phyloP scores from a whole-genome alignment of 2,797 vertebrate species.

The Uromys caudimaculatus region DNA sequence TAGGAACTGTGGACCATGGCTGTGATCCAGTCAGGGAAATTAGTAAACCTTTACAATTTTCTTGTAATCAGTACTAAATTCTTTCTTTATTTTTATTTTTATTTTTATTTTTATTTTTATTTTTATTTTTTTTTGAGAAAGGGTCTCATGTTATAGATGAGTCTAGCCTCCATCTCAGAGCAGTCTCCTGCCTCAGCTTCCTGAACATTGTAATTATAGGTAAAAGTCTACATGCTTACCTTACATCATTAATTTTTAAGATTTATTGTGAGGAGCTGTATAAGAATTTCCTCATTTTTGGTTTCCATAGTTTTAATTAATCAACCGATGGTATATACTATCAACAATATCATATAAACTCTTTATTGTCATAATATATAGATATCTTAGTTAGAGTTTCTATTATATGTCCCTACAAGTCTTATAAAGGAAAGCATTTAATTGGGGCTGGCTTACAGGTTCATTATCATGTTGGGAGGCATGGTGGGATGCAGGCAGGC shows the following conservation, averaged over 20 bases:
- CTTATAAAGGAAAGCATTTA: neutral
- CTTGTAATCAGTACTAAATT: neutral
- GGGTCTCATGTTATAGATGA: neutral
- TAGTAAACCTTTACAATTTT: neutral
- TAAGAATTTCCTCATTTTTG: constrained; percentile 1
- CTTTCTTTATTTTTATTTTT: neutral
- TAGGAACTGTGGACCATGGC: neutral
- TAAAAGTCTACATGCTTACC: neutral
- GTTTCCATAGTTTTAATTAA: constrained; percentile 10
- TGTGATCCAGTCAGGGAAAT: neutral
- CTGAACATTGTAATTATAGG: neutral
- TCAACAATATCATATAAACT: neutral
- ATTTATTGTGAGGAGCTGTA: neutral
- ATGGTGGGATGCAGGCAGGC: neutral
- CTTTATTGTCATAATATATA: neutral
- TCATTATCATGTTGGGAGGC: no score
- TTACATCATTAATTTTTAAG: neutral
- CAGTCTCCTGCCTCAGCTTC: neutral
- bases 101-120: neutral
- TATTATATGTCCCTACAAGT: neutral
- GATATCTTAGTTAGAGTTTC: neutral
- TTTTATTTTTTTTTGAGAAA: neutral
- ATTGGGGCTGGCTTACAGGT: no score
- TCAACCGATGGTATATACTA: neutral
- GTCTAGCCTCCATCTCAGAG: neutral